Evolutionary conservation across 1,140 invertebrate genomes (phyloP).

Genomic region (Leptinotarsa undecemlineata): DNA sequence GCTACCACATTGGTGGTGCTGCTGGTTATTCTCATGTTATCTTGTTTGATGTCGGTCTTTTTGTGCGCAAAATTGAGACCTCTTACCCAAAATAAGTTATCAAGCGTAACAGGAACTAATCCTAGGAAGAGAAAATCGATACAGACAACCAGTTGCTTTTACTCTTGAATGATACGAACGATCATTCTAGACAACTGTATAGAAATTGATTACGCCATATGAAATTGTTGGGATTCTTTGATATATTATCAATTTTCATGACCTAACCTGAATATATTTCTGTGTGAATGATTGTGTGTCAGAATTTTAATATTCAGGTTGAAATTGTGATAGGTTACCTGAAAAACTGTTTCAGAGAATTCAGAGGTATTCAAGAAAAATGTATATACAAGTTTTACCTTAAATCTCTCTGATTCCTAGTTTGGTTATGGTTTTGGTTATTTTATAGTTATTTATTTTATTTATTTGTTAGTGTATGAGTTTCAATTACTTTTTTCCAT

Average conservation of each 20-base stretch:
- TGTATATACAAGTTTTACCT: neutral
- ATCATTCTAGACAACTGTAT: too few species aligned
- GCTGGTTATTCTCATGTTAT: conserved; percentile 76
- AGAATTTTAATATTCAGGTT: neutral
- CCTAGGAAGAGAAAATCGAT: neutral
- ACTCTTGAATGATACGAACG: neutral
- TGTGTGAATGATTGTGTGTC: neutral
- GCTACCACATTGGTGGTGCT: conserved; percentile 81
- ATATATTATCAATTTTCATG: neutral
- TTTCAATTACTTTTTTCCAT: neutral
- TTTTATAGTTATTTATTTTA: neutral
- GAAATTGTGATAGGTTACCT: conserved; percentile 5
- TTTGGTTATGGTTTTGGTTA: neutral
- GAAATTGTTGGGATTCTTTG: too few species aligned
- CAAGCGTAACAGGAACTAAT: conserved; percentile 8
- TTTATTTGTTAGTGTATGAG: neutral
- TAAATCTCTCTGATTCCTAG: neutral
- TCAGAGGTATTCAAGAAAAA: conserved; percentile 1
- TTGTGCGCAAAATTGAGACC: conserved; percentile 78
- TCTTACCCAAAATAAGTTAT: conserved; percentile 63
- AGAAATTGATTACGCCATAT: too few species aligned
- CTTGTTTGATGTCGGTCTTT: conserved; percentile 82
- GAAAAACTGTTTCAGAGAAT: neutral
- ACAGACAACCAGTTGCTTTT: neutral
- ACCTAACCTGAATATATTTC: neutral